Evolutionary conservation across 2,888 invertebrate species (phyloP).

Genomic region (Spodoptera exigua): DNA sequence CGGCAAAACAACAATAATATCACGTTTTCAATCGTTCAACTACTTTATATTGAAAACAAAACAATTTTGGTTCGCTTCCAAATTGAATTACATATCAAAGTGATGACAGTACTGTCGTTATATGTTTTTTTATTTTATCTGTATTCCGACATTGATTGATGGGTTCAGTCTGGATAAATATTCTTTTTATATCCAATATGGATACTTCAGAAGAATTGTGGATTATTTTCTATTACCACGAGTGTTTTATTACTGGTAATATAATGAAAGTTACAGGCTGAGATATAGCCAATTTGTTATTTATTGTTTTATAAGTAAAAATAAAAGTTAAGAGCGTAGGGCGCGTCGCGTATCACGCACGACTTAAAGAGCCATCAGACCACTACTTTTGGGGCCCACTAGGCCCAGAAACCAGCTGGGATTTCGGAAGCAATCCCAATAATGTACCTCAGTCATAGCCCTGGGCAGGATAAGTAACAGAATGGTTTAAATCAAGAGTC

Average conservation of each 20-base stretch:
- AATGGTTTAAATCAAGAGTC: too few species aligned
- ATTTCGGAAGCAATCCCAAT: too few species aligned
- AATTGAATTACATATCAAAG: slow-evolving; percentile 57
- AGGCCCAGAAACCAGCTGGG: too few species aligned
- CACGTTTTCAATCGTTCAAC: slow-evolving; percentile 39
- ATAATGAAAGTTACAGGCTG: slow-evolving; percentile 1
- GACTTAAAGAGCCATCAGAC: too few species aligned
- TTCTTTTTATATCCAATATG: slow-evolving; percentile 31
- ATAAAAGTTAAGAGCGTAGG: too few species aligned
- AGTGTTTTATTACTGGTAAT: background rate
- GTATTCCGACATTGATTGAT: slow-evolving; percentile 53
- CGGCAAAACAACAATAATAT: slow-evolving; percentile 28
- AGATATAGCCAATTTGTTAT: too few species aligned
- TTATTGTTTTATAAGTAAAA: too few species aligned
- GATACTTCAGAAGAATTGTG: slow-evolving; percentile 24
- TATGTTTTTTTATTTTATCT: slow-evolving; percentile 53
- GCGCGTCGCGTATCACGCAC: too few species aligned
- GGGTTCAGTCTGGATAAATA: slow-evolving; percentile 39
- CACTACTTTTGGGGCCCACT: too few species aligned
- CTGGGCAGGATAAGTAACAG: too few species aligned
- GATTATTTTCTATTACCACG: slow-evolving; percentile 19
- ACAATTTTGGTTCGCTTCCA: slow-evolving; percentile 43
- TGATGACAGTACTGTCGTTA: slow-evolving; percentile 51
- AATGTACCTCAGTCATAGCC: too few species aligned
- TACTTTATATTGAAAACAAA: slow-evolving; percentile 45